Evolutionary conservation across 2,797 vertebrate genomes (phyloP), one percentile per base, ranked within the genome.

Genomic region (Tragopan temminckii): DNA sequence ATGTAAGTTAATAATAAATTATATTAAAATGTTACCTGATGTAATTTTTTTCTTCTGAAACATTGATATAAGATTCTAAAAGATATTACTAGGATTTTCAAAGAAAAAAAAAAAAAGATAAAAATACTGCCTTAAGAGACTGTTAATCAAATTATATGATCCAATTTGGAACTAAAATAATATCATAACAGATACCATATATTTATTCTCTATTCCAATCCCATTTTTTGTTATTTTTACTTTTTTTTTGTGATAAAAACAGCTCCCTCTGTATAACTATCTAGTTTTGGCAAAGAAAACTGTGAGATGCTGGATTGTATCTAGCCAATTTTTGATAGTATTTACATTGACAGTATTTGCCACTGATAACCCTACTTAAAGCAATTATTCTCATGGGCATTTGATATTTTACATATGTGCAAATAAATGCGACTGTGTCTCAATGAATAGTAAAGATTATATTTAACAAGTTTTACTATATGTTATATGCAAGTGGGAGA

Each of bases 391-490:
- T 63, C 52, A 77, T 66, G 16, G 12, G 8, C 24, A 48, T 82
- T 80, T 64, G 21, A 18, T 55, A 46, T 4, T 76, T 14, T 24
- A 53, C 2, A 17, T 0, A 0, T 20, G 1, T 36, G 15, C 20
- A 77, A 91, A 86, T 13, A 77, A 62, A 69, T 36, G 20, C 52
- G 11, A 63, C 20, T 8, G 3, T 27, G 53, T 12, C 7, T 21
- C 12, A 53, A 52, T 61, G 35, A 77, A 52, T 62, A 53, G 25
- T 35, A n/a, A 88, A 63, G 16, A 43, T 25, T 5, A 40, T 35
- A 67, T 12, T 7, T 7, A 52, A 3, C 16, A 67, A 33, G 11
- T 31, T 63, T 31, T 85, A 50, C 6, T 68, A 12, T 38, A 11
- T 24, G 35, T 57, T 58, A 40, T 20, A 38, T 43, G 33, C 5